These are phyloP conservation scores for Rhyacophila brunnea DNA, from an alignment of 1,140 invertebrate genomes.

Conservation along the genomic window DNA sequence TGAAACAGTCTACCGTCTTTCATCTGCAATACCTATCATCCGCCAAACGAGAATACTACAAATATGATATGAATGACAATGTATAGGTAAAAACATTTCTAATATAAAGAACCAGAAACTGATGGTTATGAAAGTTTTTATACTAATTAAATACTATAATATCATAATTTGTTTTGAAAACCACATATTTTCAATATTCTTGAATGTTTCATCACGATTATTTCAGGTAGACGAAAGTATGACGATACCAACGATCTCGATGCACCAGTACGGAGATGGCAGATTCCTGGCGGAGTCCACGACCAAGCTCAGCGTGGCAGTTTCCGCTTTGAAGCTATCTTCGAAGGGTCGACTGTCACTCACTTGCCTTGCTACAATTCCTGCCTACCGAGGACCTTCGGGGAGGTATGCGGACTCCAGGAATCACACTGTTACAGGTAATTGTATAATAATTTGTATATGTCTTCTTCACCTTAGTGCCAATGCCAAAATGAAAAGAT, in stretches of 20 bases:
- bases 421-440: slow-evolving; percentile 64
- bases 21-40: no score
- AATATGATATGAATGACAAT: no score
- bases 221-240: slow-evolving; percentile 48
- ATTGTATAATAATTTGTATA: no score
- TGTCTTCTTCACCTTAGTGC: no score
- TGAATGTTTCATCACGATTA: background rate
- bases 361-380: slow-evolving; percentile 72
- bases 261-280: slow-evolving; percentile 40
- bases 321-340: slow-evolving; percentile 61
- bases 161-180: background rate
- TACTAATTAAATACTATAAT: background rate
- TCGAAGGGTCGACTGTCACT: slow-evolving; percentile 67
- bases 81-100: no score
- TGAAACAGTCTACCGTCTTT: no score
- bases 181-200: background rate
- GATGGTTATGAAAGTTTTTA: background rate
- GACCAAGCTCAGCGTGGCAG: slow-evolving; percentile 60
- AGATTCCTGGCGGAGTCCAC: slow-evolving; percentile 40
- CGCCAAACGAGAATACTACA: no score
- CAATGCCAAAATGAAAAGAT: no score
- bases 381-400: slow-evolving; percentile 60
- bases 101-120: no score
- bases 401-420: slow-evolving; percentile 68
- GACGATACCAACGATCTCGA: slow-evolving; percentile 42